Conservation (phyloP, 2,113 vertebrate species). For the Plecturocebus donacophilus region DNA sequence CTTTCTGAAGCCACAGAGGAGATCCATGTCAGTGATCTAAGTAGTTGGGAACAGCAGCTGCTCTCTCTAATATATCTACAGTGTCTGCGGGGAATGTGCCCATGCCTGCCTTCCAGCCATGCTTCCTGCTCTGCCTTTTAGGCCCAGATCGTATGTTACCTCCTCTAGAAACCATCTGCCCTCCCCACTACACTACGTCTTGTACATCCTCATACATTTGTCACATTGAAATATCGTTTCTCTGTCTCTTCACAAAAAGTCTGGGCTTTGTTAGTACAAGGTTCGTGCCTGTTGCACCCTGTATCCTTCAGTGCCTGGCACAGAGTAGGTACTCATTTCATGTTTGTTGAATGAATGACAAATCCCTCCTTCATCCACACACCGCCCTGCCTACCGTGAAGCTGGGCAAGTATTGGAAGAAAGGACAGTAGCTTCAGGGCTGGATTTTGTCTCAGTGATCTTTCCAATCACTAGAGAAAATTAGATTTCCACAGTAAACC, state of each 20-base stretch:
- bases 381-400: neutral
- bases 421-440: neutral
- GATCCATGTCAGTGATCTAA: neutral
- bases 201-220: no score
- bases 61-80: neutral
- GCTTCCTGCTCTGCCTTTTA: neutral
- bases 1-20: neutral
- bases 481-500: neutral
- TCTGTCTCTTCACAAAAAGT: neutral
- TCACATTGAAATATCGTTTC: neutral
- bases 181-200: fast-evolving
- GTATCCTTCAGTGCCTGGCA: no score
- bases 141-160: neutral
- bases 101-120: neutral
- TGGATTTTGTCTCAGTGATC: neutral
- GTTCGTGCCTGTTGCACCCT: neutral
- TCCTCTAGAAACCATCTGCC: neutral
- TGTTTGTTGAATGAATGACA: neutral
- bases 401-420: neutral
- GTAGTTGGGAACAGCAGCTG: neutral
- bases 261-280: neutral
- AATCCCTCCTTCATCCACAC: neutral
- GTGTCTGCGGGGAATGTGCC: neutral
- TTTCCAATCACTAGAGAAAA: neutral
- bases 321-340: neutral